Base-by-base conservation (phyloP, 2,113 vertebrate genomes). In the Cacatua alba region DNA sequence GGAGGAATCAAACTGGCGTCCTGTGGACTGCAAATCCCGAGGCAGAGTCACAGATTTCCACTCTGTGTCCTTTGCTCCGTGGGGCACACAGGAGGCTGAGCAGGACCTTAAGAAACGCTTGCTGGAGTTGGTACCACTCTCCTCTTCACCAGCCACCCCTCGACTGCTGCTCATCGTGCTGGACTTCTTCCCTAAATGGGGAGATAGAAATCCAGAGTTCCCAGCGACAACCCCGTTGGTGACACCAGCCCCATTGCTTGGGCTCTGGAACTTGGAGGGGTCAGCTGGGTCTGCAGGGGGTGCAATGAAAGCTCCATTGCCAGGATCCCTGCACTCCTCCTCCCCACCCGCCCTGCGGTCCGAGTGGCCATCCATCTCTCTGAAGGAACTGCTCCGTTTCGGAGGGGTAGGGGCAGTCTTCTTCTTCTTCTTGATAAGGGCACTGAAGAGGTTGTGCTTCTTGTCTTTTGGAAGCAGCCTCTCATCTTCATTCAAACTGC, bases 361-460 rank as follows among this genome's bases (percentile, higher is more conserved):
- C 0, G 95, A 35, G 49, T 98, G 98, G 35, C 98, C 85, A 0
- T 99, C 99, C 97, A 97, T 98, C 83, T 99, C 99, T 49, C 98
- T 97, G 97, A 99, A 99, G 69, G 99, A 99, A 59, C 99, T 99
- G 98, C 99, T 99, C 81, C 99, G 98, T 79, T 99, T 99, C 0
- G 99, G 99, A 3, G 99, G 99, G 2, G 99, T 97, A 0, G 99
- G 99, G 0, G 99, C 99, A 0, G 98, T 99, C 86, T 99, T 99
- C 93, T 99, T 99, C 98, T 99, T 99, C 97, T 99, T 99, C 98
- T 99, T 99, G 94, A 99, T 99, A 84, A 99, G 98, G 87, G 98
- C 99, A 6, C 99, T 98, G 88, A 99, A 99, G 65, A 99, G 95
- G 90, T 99, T 99, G 96, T 98, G 98, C 63, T 99, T 99, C 64